Base-by-base conservation (phyloP, 2,888 invertebrate genomes). In the Lithophane leautieri region DNA sequence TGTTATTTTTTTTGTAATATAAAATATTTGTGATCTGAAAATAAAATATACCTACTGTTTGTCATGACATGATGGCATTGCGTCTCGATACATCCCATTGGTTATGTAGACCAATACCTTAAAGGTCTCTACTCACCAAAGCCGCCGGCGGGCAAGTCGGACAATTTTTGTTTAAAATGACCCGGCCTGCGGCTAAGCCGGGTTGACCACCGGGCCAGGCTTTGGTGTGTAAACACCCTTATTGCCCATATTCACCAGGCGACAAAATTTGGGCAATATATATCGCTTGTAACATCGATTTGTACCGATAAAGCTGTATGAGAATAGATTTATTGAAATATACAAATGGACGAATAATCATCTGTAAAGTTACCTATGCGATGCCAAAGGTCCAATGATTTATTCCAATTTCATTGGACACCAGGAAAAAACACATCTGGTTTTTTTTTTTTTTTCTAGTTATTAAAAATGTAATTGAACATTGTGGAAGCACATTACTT, bases 241-340 rank as follows among this genome's bases (percentile, higher is more conserved):
- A 52, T 58, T 63, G 52, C 14, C 28, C 34, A 44, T 68, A 14
- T 47, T 62, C 25, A 47, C 22, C 25, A 50, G 25, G 28, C 40
- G 16, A 61, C 25, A 78, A 78, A 44, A 44, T 22, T 79, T 58
- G 58, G 25, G 9, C 62, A 67, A 50, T 42, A 52, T 22, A 14
- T 14, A 11, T 12, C 28, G 14, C 19, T n/a, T 42, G 28, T 12
- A n/a, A 62, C 16, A 60, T 62, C 3, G 16, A 14, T 11, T 47
- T 47, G n/a, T 40, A 25, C 16, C 40, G 44, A 11, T 50, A 22
- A 22, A 22, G 16, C 0, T 44, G 34, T 74, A 61, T 52, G 6
- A 22, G 1, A 61, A 28, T 52, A 34, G 12, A 40, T 58, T 58
- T 40, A 58, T 58, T 56, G 0, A 40, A 25, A 47, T 63, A 25